Base-by-base conservation (phyloP, 2,113 vertebrate genomes). In the Agapornis roseicollis region DNA sequence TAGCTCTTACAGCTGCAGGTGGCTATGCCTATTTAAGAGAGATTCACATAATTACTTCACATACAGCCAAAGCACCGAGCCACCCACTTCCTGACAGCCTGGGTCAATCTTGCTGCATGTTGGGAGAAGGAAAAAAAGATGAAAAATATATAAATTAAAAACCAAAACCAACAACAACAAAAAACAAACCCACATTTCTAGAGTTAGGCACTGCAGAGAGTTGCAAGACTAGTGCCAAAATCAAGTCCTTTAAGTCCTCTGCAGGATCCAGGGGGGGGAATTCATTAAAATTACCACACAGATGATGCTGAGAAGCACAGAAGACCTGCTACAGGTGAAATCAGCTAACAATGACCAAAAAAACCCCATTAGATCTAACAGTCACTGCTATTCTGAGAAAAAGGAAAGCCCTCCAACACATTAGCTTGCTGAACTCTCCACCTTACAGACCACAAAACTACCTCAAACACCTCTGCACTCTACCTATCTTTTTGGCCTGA, bases 201-300 rank as follows among this genome's bases (percentile, higher is more conserved):
- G 63, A 87, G 41, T 46, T 69, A 80, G 60, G 55, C 73, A 93
- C 39, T 55, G 23, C 23, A 64, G 13, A 78, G 33, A 70, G 35
- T 7, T 60, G 63, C 5, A 9, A 80, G 42, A 29, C 13, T 8
- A 53, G 12, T 22, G 70, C 56, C 55, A 33, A 91, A 58, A 58
- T 35, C 56, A 35, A 58, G 56, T 35, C n/a, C 56, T 35, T 23
- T 10, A 58, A 91, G n/a, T 39, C 55, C 78, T 71, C 42, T 33
- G 42, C 18, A 64, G 39, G 25, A 74, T 1, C 3, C 5, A 16
- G 6, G 9, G 13, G 4, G 3, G 9, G 13, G 4, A 2, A n/a
- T 58, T 33, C 9, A 0, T 63, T 81, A 79, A 58, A 49, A 71
- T 9, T 29, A 46, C 1, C 0, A 9, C 27, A 35, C 49, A 71